Conservation (phyloP, 2,888 invertebrate species). For the Psylliodes chrysocephalus region DNA sequence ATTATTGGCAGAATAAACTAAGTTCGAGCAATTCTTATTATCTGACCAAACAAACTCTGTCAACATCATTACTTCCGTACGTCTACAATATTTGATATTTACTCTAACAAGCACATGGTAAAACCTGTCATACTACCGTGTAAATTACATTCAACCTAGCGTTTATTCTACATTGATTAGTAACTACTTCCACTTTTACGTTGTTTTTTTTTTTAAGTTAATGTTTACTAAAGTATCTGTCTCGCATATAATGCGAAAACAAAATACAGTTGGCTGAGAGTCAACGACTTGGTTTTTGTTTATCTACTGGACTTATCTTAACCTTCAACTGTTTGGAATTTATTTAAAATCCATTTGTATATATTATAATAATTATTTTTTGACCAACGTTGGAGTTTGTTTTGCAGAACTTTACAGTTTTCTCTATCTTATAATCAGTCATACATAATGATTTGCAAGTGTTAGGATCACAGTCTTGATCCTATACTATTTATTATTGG, state of each 20-base stretch:
- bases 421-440: too few species aligned
- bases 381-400: too few species aligned
- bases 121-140: conserved; percentile 3
- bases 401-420: too few species aligned
- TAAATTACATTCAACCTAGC: neutral
- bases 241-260: conserved; percentile 16
- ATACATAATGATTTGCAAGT: too few species aligned
- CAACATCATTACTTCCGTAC: neutral
- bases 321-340: neutral
- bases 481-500: too few species aligned
- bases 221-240: conserved; percentile 17
- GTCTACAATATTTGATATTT: neutral
- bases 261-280: conserved; percentile 18
- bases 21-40: too few species aligned
- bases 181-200: too few species aligned
- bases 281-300: conserved; percentile 19
- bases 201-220: neutral
- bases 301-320: neutral
- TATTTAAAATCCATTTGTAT: too few species aligned
- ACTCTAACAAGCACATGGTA: conserved; percentile 2
- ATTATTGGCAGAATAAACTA: too few species aligned
- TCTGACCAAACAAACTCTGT: too few species aligned
- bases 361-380: too few species aligned
- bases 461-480: too few species aligned
- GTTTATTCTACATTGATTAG: neutral